Conservation (phyloP, 2,888 invertebrate species). For the Drosophila kuntzei region DNA sequence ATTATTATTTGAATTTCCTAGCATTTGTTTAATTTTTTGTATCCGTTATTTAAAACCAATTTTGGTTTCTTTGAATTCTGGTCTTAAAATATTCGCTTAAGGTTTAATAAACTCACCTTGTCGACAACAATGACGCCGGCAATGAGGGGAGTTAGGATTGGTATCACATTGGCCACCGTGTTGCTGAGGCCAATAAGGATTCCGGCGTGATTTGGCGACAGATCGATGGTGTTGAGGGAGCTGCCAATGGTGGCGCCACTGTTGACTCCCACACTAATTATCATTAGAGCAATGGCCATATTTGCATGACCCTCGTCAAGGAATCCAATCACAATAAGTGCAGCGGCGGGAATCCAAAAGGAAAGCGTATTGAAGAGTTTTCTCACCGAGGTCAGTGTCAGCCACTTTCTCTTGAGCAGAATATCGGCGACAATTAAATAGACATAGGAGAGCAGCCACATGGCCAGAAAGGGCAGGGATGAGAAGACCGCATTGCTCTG, state of each 20-base stretch:
- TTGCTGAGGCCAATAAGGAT: slow-evolving; percentile 89
- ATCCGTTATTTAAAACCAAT: too few relatives aligned
- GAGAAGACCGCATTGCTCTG: slow-evolving; percentile 86
- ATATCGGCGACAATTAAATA: slow-evolving; percentile 86
- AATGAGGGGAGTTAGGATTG: slow-evolving; percentile 88
- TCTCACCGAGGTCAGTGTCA: slow-evolving; percentile 82
- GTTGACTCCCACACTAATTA: slow-evolving; percentile 87
- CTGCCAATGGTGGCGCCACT: slow-evolving; percentile 84
- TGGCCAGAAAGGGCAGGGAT: slow-evolving; percentile 86
- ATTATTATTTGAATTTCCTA: too few relatives aligned
- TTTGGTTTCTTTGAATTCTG: too few relatives aligned
- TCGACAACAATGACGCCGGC: slow-evolving; percentile 87
- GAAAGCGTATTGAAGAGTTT: slow-evolving; percentile 79
- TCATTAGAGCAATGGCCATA: slow-evolving; percentile 86
- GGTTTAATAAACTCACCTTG: slow-evolving; percentile 75
- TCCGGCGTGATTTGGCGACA: slow-evolving; percentile 89
- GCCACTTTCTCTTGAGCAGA: slow-evolving; percentile 82
- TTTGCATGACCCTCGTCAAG: slow-evolving; percentile 83
- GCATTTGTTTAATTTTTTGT: too few relatives aligned
- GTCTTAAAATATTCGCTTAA: neutral
- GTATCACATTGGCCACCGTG: slow-evolving; percentile 87
- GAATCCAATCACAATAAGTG: slow-evolving; percentile 86
- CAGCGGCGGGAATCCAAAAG: slow-evolving; percentile 86
- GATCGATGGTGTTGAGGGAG: slow-evolving; percentile 87
- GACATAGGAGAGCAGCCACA: slow-evolving; percentile 86